A percentile compares a stretch with the other conserved stretches of the same genome.
Evolutionary conservation across 1,140 invertebrate genomes (phyloP).

Genomic region (Lerema accius): DNA sequence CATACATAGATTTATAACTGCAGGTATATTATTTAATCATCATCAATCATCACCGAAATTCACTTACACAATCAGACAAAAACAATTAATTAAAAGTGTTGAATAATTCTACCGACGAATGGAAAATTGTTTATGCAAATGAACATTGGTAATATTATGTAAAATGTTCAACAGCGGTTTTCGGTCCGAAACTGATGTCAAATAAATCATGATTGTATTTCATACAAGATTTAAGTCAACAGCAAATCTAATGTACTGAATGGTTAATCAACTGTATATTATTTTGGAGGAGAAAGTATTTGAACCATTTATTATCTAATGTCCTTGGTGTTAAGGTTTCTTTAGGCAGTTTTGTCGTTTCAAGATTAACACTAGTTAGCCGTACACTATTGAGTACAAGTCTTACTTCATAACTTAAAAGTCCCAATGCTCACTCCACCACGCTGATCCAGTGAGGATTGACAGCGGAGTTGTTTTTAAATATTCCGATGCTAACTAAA

Average conservation of each 20-base stretch:
- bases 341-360: too few species aligned
- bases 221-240: background rate
- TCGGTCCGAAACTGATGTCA: slow-evolving; percentile 21
- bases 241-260: slow-evolving; percentile 9
- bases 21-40: background rate
- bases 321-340: too few species aligned
- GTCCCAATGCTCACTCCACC: too few species aligned
- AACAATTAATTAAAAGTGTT: slow-evolving; percentile 52
- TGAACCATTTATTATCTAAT: too few species aligned
- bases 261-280: background rate
- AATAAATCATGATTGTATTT: slow-evolving; percentile 18
- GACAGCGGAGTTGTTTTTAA: too few species aligned
- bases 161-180: slow-evolving; percentile 43
- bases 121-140: slow-evolving; percentile 67
- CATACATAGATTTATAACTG: too few species aligned
- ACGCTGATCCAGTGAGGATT: too few species aligned
- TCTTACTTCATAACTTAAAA: too few species aligned
- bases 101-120: slow-evolving; percentile 48
- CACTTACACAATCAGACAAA: slow-evolving; percentile 33
- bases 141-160: slow-evolving; percentile 43
- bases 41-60: slow-evolving; percentile 12
- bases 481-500: too few species aligned
- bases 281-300: too few species aligned
- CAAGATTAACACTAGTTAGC: too few species aligned
- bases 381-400: too few species aligned